phyloP scores from a whole-genome alignment of 2,888 invertebrate genomes.

The Aporophyla nigra region DNA sequence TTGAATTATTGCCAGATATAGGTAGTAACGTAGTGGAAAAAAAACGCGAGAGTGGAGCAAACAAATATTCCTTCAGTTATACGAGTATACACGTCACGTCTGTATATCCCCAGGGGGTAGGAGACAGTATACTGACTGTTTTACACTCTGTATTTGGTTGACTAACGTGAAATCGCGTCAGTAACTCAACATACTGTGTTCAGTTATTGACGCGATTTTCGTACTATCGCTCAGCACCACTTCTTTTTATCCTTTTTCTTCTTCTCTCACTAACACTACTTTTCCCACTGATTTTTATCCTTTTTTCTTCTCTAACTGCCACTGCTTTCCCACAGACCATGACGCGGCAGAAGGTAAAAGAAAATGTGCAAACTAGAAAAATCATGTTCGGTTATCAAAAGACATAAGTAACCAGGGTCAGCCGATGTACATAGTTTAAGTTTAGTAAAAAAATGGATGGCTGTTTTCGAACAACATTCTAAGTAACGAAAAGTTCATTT shows the following conservation, averaged over 20 bases:
- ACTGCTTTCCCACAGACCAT: not conserved
- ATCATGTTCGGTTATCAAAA: too few relatives aligned
- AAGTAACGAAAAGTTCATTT: too few relatives aligned
- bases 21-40: not conserved
- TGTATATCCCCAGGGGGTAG: too few relatives aligned
- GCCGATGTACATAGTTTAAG: too few relatives aligned
- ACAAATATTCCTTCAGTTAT: not conserved
- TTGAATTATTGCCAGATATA: not conserved
- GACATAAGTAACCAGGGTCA: too few relatives aligned
- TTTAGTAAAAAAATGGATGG: too few relatives aligned
- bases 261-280: not conserved
- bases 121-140: not conserved
- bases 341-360: too few relatives aligned
- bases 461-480: too few relatives aligned
- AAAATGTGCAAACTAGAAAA: too few relatives aligned
- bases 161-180: not conserved
- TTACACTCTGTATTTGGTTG: not conserved
- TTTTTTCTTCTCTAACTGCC: too few relatives aligned
- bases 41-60: not conserved
- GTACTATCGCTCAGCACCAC: not conserved
- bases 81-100: not conserved
- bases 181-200: not conserved
- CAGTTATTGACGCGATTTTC: not conserved
- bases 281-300: not conserved
- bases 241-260: too few relatives aligned